phyloP scores from a whole-genome alignment of 1,140 invertebrate species.

The Lasioglossum albipes region DNA sequence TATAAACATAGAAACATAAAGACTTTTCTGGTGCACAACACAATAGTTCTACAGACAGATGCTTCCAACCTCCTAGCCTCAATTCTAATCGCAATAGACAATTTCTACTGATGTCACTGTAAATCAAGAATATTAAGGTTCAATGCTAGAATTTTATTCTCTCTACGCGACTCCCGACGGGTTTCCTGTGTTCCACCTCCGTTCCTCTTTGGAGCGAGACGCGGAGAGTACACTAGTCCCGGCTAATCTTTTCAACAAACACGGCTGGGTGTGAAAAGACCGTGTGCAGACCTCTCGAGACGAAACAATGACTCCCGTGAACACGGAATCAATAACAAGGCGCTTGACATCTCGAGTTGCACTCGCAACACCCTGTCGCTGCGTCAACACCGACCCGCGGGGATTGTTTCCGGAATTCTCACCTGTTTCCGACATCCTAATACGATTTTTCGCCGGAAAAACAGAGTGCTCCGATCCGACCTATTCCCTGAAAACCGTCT shows the following conservation, averaged over 20 bases:
- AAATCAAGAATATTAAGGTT: too few species aligned
- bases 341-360: conserved; percentile 13
- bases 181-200: not conserved
- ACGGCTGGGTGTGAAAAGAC: conserved; percentile 5
- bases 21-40: too few species aligned
- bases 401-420: too few species aligned
- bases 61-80: too few species aligned
- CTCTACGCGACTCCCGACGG: not conserved
- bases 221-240: not conserved
- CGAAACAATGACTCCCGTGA: conserved; percentile 40
- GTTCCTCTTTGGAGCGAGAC: not conserved
- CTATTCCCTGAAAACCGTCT: conserved; percentile 17
- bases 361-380: too few species aligned
- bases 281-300: conserved; percentile 22
- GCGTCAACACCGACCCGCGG: not conserved
- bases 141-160: too few species aligned
- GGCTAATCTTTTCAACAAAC: conserved; percentile 38
- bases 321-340: conserved; percentile 27
- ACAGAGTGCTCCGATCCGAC: not conserved
- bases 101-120: too few species aligned
- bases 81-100: too few species aligned
- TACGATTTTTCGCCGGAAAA: not conserved
- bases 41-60: too few species aligned
- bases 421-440: not conserved
- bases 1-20: too few species aligned